Conservation (phyloP, 2,113 vertebrate species). For the Odocoileus virginianus region DNA sequence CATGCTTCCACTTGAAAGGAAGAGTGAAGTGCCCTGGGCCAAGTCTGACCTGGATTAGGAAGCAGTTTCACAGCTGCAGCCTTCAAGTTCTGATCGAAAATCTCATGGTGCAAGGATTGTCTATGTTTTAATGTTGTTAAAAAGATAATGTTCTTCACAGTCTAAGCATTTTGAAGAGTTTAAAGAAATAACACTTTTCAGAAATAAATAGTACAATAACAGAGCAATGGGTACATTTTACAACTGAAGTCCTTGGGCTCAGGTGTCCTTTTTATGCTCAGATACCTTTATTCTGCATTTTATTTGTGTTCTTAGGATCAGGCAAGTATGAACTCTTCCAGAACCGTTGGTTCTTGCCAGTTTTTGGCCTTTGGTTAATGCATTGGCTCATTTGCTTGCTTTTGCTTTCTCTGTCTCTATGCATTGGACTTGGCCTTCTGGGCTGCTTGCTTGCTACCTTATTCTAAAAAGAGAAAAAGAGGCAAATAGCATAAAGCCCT, state of each 20-base stretch:
- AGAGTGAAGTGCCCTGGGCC: accelerated
- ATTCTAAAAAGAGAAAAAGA: background rate
- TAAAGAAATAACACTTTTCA: background rate
- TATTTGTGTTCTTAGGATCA: background rate
- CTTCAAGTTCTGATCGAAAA: background rate
- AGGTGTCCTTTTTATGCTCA: background rate
- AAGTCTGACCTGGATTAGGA: background rate
- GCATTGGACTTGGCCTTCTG: background rate
- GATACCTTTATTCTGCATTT: background rate
- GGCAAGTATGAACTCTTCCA: background rate
- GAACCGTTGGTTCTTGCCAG: background rate
- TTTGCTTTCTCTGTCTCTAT: background rate
- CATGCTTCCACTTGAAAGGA: background rate
- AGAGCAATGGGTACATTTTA: background rate
- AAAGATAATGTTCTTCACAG: background rate
- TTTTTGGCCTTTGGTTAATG: background rate
- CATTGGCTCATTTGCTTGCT: background rate
- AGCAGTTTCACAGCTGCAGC: background rate
- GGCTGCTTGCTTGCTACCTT: background rate
- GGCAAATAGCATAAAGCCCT: background rate
- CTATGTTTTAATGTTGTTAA: background rate
- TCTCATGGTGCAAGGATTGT: background rate
- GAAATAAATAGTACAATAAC: background rate
- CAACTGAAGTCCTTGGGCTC: background rate
- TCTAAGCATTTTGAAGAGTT: background rate